These are phyloP conservation scores for Polyergus mexicanus DNA, from an alignment of 1,140 invertebrate species.

Conservation along the genomic window DNA sequence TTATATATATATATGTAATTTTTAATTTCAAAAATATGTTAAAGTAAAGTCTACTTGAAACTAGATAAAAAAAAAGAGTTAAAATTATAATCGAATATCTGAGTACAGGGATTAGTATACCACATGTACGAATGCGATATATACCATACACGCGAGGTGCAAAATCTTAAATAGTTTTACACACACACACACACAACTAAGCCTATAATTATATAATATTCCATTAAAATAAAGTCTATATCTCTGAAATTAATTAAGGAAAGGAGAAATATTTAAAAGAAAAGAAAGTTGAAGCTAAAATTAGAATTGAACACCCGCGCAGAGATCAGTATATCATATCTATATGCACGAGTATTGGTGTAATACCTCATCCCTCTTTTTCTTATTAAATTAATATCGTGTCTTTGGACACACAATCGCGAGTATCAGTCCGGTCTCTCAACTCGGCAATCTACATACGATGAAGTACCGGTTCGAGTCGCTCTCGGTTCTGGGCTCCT, in stretches of 20 bases:
- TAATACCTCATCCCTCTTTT: constrained; percentile 44
- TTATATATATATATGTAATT: background rate
- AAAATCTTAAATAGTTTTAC: constrained; percentile 7
- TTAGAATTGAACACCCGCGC: constrained; percentile 1
- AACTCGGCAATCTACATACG: constrained; percentile 60
- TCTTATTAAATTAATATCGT: constrained; percentile 58
- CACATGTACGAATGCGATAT: too few relatives aligned
- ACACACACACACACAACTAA: background rate
- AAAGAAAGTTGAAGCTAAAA: background rate
- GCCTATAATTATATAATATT: constrained; percentile 18
- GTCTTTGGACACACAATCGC: constrained; percentile 50
- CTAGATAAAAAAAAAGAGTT: too few relatives aligned
- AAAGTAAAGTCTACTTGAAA: background rate
- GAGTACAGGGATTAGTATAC: too few relatives aligned
- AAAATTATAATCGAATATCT: too few relatives aligned
- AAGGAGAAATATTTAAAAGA: background rate
- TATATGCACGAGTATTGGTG: background rate
- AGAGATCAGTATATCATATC: constrained; percentile 6
- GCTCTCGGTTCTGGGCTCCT: constrained; percentile 43
- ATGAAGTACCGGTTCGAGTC: constrained; percentile 65
- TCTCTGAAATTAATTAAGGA: background rate
- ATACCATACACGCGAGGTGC: too few relatives aligned
- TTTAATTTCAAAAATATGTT: too few relatives aligned
- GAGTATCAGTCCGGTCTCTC: constrained; percentile 57
- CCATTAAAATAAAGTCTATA: constrained; percentile 24